These are phyloP conservation scores for Drosophila antonietae DNA, from an alignment of 2,888 invertebrate species.

Conservation along the genomic window DNA sequence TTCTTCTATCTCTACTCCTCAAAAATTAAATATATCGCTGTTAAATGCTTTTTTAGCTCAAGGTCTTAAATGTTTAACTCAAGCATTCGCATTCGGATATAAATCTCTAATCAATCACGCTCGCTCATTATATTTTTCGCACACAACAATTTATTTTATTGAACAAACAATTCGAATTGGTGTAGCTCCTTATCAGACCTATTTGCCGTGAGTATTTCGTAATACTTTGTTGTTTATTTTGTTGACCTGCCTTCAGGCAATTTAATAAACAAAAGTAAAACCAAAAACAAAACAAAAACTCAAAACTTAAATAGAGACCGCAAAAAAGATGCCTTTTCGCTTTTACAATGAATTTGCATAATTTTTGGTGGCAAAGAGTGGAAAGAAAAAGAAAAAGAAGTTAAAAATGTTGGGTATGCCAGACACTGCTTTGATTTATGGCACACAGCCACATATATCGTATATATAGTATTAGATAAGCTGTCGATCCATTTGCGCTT, in stretches of 20 bases:
- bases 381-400: conserved; percentile 30
- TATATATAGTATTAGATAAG: conserved; percentile 37
- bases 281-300: conserved; percentile 14
- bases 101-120: conserved; percentile 12
- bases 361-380: conserved; percentile 45
- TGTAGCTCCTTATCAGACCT: conserved; percentile 2
- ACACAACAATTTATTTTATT: conserved; percentile 9
- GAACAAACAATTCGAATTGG: conserved; percentile 15
- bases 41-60: conserved; percentile 27
- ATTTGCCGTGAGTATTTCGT: conserved; percentile 24
- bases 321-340: conserved; percentile 64
- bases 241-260: conserved; percentile 14
- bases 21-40: background rate
- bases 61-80: conserved; percentile 33
- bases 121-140: conserved; percentile 6
- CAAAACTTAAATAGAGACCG: conserved; percentile 10
- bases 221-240: conserved; percentile 13
- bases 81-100: conserved; percentile 35
- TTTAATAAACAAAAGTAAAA: conserved; percentile 57
- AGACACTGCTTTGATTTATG: conserved; percentile 37
- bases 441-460: background rate
- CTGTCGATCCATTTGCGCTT: conserved; percentile 37
- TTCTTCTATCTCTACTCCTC: background rate
- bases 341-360: conserved; percentile 74
- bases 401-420: conserved; percentile 25